Evolutionary conservation across 2,797 vertebrate species (phyloP).

Genomic region (Chiroxiphia lanceolata): DNA sequence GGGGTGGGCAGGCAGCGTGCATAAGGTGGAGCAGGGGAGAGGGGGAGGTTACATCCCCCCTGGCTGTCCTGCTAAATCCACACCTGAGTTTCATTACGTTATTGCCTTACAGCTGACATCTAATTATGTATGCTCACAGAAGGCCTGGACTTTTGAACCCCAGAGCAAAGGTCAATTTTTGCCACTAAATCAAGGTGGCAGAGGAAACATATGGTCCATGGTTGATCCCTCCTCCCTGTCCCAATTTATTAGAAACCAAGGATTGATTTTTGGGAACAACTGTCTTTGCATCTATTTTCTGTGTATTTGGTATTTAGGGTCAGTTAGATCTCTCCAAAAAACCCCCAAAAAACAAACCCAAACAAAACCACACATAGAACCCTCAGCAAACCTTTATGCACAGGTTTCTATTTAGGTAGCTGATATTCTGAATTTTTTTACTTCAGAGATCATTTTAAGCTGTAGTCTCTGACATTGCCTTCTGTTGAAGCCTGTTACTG

Average conservation of each 20-base stretch:
- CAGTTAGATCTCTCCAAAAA: neutral
- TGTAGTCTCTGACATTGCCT: neutral
- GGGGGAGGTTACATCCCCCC: neutral
- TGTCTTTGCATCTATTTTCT: neutral
- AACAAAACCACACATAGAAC: neutral
- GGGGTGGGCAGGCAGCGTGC: neutral
- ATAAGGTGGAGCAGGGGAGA: neutral
- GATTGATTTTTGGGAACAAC: neutral
- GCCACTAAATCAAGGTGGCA: constrained; percentile 35
- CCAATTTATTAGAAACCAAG: neutral
- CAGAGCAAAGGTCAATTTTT: constrained; percentile 51
- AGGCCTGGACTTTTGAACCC: constrained; percentile 30
- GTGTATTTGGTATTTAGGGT: neutral
- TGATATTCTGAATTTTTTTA: neutral
- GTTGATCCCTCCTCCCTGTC: neutral
- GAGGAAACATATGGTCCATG: constrained; percentile 15
- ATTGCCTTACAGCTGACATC: constrained; percentile 25
- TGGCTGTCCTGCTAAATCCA: neutral
- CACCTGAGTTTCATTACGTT: constrained; percentile 35
- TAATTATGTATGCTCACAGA: constrained; percentile 38
- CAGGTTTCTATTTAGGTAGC: neutral
- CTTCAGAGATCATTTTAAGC: neutral
- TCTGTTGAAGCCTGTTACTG: neutral
- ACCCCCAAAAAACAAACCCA: accelerated
- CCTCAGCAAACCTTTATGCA: neutral